Base-by-base conservation (phyloP, 2,888 invertebrate species). In the Bellardia pandia region DNA sequence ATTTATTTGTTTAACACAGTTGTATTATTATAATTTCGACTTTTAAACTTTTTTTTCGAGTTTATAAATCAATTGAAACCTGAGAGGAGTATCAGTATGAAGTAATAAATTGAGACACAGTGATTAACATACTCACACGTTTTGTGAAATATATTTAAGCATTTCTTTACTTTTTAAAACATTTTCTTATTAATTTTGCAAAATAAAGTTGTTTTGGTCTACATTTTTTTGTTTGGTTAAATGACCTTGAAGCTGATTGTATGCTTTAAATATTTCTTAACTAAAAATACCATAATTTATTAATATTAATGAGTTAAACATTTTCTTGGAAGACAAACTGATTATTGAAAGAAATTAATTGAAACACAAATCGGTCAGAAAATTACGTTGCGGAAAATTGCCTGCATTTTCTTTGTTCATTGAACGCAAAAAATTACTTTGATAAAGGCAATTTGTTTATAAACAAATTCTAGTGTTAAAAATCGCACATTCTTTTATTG, bases 121-220 rank as follows among this genome's bases (percentile, higher is more conserved):
- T 69, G 14, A 64, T 71, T 51, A 77, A 11, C 62, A 71, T 71
- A 64, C 48, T 77, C 53, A 48, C 71, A 83, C 71, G 71, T 83
- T 72, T 83, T 72, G 71, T 6, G 11, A 42, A 53, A 69, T 68
- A 53, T 1, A 23, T 23, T 23, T 14, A 42, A 37, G 37, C 23
- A 13, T 66, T 45, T 45, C 3, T 45, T 30, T 45, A 30, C 23
- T 23, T 30, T 6, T n/a, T n/a, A 45, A 45, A 11, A 45, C 6
- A n/a, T 51, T n/a, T 48, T 48, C 48, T 9, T 45, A 11, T 9
- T 45, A 11, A 45, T 45, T 45, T 45, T 11, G 37, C 37, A 45
- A 48, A 48, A 48, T 5, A 48, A 48, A 48, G 5, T 14, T 14
- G 7, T 6, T 5, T n/a, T 45, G 3, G 5, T 5, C 45, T n/a